These are phyloP conservation scores for Nomada flava DNA, from an alignment of 2,888 invertebrate species.

Conservation along the genomic window DNA sequence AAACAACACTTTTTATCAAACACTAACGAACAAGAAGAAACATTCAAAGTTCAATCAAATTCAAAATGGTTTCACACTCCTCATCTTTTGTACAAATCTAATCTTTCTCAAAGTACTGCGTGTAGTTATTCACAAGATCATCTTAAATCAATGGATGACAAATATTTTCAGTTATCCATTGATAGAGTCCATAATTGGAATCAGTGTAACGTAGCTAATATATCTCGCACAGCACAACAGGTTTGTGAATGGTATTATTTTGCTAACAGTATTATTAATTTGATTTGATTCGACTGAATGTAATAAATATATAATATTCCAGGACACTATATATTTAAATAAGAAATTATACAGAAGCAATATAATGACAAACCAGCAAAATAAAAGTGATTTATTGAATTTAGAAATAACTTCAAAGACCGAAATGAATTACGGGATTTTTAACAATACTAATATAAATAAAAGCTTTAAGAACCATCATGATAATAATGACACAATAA, in stretches of 20 bases:
- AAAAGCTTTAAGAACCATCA: conserved; percentile 41
- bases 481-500: conserved; percentile 9
- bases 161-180: conserved; percentile 67
- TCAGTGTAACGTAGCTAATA: conserved; percentile 31
- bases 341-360: conserved; percentile 16
- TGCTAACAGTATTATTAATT: not conserved
- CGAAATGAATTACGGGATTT: conserved; percentile 14
- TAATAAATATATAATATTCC: conserved; percentile 16
- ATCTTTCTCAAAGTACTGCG: conserved; percentile 30
- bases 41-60: conserved; percentile 28
- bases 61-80: conserved; percentile 64
- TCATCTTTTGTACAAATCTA: conserved; percentile 54
- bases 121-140: conserved; percentile 51
- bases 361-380: conserved; percentile 8
- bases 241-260: conserved; percentile 33
- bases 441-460: conserved; percentile 7
- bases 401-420: conserved; percentile 6
- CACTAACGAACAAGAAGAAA: conserved; percentile 40
- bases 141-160: conserved; percentile 66
- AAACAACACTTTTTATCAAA: conserved; percentile 31
- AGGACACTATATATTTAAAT: conserved; percentile 29
- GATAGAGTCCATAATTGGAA: conserved; percentile 57
- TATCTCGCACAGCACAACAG: conserved; percentile 33
- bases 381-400: conserved; percentile 27
- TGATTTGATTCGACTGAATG: not conserved